phyloP scores from a whole-genome alignment of 2,113 vertebrate species.

The Odontesthes bonariensis region DNA sequence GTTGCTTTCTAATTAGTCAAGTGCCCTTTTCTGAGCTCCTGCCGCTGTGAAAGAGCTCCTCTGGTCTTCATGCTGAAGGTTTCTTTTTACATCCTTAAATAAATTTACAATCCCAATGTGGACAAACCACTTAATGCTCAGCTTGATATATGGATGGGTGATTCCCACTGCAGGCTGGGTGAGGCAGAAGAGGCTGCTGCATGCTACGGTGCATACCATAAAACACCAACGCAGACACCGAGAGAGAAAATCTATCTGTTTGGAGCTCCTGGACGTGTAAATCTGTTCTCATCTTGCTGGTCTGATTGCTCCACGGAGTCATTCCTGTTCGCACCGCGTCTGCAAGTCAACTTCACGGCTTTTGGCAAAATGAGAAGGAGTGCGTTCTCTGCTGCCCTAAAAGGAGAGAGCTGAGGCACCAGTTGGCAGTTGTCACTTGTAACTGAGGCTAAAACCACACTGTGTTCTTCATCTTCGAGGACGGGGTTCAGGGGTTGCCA shows the following conservation, averaged over 20 bases:
- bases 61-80: conserved; percentile 24
- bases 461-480: conserved; percentile 58
- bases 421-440: conserved; percentile 65
- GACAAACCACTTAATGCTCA: conserved; percentile 62
- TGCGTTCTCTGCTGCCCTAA: conserved; percentile 40
- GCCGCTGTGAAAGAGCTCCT: conserved; percentile 38
- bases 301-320: not conserved
- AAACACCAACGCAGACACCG: conserved; percentile 43
- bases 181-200: conserved; percentile 1
- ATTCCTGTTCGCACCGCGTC: conserved; percentile 47
- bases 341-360: conserved; percentile 23
- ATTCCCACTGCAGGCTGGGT: conserved; percentile 24
- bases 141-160: conserved; percentile 55
- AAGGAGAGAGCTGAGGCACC: conserved; percentile 57
- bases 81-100: conserved; percentile 61
- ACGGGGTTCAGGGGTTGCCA: conserved; percentile 57
- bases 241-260: not conserved
- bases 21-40: conserved; percentile 1
- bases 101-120: conserved; percentile 67
- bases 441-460: conserved; percentile 63
- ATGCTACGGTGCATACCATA: conserved; percentile 34
- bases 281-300: conserved; percentile 13
- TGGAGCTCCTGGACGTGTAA: conserved; percentile 11
- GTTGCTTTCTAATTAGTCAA: conserved; percentile 10
- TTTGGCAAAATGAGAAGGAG: conserved; percentile 14